Percentiles rank a stretch among this genome's conserved stretches.
Conservation (phyloP, 2,888 invertebrate species). For the Actias luna region DNA sequence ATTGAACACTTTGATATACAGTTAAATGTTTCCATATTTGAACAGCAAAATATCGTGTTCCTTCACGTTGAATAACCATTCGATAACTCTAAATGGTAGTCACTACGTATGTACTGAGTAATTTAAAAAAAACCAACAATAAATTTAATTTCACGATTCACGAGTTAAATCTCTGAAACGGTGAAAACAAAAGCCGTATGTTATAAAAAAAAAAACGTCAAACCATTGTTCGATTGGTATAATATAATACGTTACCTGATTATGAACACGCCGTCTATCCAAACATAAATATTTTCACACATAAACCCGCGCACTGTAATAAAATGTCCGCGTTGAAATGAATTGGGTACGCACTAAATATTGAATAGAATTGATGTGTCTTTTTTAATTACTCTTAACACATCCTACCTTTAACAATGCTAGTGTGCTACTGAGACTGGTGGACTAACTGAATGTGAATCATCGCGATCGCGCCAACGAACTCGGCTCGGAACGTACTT, state of each 20-base stretch:
- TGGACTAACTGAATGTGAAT: conserved; percentile 35
- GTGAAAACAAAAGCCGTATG: conserved; percentile 1
- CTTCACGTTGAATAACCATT: no score
- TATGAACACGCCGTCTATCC: conserved; percentile 29
- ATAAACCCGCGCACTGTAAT: conserved; percentile 1
- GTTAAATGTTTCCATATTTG: not conserved
- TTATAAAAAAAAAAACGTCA: not conserved
- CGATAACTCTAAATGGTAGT: no score
- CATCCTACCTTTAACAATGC: not conserved
- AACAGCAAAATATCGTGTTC: not conserved
- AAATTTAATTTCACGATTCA: not conserved
- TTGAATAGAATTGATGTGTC: not conserved
- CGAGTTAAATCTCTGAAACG: not conserved
- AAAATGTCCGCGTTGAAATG: not conserved
- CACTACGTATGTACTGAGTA: no score
- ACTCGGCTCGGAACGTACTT: conserved; percentile 44
- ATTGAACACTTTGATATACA: not conserved
- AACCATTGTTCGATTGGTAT: not conserved
- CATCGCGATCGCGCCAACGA: conserved; percentile 50
- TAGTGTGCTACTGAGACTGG: conserved; percentile 10
- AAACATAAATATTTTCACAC: conserved; percentile 9
- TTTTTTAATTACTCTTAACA: not conserved
- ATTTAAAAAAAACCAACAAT: not conserved
- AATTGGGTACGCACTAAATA: not conserved
- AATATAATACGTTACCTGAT: conserved; percentile 34